Percentiles rank a stretch among this genome's conserved stretches.
phyloP scores from a whole-genome alignment of 2,888 invertebrate species.

The Eristalinus sepulchralis region DNA sequence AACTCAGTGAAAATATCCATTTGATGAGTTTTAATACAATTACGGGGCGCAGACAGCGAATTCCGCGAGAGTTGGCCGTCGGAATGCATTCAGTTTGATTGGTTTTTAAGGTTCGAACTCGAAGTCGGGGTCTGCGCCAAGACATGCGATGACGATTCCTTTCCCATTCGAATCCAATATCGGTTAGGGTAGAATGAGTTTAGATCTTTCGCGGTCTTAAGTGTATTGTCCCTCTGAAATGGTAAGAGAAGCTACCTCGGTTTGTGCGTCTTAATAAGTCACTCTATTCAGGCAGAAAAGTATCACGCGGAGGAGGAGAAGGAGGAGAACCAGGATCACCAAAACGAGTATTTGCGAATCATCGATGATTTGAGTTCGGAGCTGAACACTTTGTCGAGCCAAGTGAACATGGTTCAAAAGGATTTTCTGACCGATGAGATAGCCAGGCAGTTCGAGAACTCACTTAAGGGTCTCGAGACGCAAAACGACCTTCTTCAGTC shows the following conservation, averaged over 20 bases:
- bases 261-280: background rate
- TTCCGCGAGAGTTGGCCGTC: conserved; percentile 8
- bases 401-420: conserved; percentile 76
- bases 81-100: conserved; percentile 62
- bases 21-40: conserved; percentile 63
- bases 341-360: conserved; percentile 77
- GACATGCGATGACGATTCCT: conserved; percentile 14
- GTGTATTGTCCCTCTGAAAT: conserved; percentile 50
- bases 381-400: conserved; percentile 76
- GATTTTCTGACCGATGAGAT: conserved; percentile 71
- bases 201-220: conserved; percentile 15
- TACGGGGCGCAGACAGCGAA: conserved; percentile 27
- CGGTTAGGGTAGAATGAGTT: conserved; percentile 33
- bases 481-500: conserved; percentile 75
- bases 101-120: conserved; percentile 48
- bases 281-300: conserved; percentile 67
- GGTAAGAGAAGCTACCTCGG: conserved; percentile 20
- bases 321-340: conserved; percentile 68
- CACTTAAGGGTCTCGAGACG: conserved; percentile 73
- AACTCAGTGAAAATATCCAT: conserved; percentile 33
- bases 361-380: conserved; percentile 79
- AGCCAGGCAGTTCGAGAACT: conserved; percentile 69
- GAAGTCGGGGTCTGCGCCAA: conserved; percentile 17
- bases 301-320: conserved; percentile 72
- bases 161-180: background rate